Evolutionary conservation across 2,888 invertebrate species (phyloP).

Genomic region (Scrobipalpa costella): DNA sequence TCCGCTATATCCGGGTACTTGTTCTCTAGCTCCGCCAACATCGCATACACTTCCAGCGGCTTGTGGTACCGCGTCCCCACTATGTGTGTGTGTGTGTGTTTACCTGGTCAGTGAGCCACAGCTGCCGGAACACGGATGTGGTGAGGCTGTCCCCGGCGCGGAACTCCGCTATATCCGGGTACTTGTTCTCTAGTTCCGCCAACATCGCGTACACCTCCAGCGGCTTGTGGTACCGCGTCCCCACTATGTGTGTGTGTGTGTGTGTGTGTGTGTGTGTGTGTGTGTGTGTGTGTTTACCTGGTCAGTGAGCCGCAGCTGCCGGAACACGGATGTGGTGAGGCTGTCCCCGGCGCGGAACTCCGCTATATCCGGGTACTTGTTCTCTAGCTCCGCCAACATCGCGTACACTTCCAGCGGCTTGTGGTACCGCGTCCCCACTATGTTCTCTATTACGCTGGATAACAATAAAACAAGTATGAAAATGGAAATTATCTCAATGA

Average conservation of each 20-base stretch:
- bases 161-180: too few species aligned
- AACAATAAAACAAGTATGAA: neutral
- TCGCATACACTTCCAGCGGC: slow-evolving; percentile 83
- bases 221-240: too few species aligned
- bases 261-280: neutral
- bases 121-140: too few species aligned
- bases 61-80: too few species aligned
- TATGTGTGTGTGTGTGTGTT: too few species aligned
- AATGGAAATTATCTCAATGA: too few species aligned
- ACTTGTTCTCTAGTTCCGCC: too few species aligned
- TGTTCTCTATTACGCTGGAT: slow-evolving; percentile 82
- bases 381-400: slow-evolving; percentile 85
- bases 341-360: slow-evolving; percentile 87
- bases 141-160: too few species aligned
- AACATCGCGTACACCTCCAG: too few species aligned
- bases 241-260: neutral
- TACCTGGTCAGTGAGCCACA: too few species aligned
- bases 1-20: slow-evolving; percentile 84
- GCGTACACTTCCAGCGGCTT: slow-evolving; percentile 83
- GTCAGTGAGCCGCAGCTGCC: slow-evolving; percentile 86
- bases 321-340: slow-evolving; percentile 83
- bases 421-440: slow-evolving; percentile 84
- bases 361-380: slow-evolving; percentile 83
- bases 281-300: slow-evolving; percentile 73
- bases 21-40: slow-evolving; percentile 86